Evolutionary conservation across 92 coral and sea anemone genomes (phyloP).

Genomic region (Micromussa lordhowensis): DNA sequence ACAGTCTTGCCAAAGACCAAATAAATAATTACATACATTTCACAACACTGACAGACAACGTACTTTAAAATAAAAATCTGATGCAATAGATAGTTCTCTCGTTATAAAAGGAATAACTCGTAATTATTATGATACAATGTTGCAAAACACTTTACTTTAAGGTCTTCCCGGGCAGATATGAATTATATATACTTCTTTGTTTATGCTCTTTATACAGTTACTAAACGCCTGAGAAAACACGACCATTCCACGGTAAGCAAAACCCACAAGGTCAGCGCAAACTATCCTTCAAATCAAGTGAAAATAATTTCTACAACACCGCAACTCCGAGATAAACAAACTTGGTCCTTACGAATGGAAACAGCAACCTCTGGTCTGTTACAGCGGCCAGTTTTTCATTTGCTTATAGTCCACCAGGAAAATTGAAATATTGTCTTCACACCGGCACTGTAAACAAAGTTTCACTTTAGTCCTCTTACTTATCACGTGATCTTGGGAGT

Average conservation of each 20-base stretch:
- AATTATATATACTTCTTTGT: slow-evolving; percentile 16
- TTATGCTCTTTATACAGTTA: slow-evolving; percentile 10
- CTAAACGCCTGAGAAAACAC: background rate
- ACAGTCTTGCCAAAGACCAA: slow-evolving; percentile 44
- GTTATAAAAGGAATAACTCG: slow-evolving; percentile 37
- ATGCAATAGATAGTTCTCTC: slow-evolving; percentile 43
- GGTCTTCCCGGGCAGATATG: background rate
- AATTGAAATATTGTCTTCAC: background rate
- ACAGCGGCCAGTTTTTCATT: too few relatives aligned
- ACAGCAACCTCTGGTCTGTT: background rate
- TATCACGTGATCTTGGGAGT: background rate
- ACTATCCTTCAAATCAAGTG: background rate
- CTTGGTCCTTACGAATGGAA: background rate
- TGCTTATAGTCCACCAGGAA: background rate
- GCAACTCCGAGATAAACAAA: background rate
- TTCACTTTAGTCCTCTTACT: background rate
- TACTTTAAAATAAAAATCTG: slow-evolving; percentile 50
- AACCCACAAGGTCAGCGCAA: background rate
- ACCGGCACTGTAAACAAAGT: background rate
- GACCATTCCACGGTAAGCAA: background rate
- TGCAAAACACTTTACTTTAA: slow-evolving; percentile 18
- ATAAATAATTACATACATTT: slow-evolving; percentile 48
- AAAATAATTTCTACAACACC: slow-evolving; percentile 8
- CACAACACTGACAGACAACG: slow-evolving; percentile 26
- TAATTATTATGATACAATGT: slow-evolving; percentile 33